Base-by-base conservation (phyloP, 1,140 invertebrate species). In the Campodea augens region DNA sequence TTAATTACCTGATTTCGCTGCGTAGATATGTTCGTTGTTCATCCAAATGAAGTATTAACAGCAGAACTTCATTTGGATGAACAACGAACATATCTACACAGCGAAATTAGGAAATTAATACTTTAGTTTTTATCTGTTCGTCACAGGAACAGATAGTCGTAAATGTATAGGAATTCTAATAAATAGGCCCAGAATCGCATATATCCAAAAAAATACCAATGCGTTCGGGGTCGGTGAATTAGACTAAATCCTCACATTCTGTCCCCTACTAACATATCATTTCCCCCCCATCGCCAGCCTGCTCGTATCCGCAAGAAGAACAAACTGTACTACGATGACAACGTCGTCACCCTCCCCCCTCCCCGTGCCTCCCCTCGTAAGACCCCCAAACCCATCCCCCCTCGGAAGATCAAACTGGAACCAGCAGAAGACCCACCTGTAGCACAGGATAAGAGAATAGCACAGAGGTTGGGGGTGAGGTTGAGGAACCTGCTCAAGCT, bases 401-500 rank as follows among this genome's bases (percentile, higher is more conserved):
- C 36, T 5, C 7, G 25, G 10, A 49, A 49, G 23, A 27, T 40
- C 3, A 32, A 41, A 20, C 44, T 46, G 12, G 44, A 51, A 41
- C 12, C 45, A 18, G 41, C 51, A 20, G 49, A 51, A 36, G 49
- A 52, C 22, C 24, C 15, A 21, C 18, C 21, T 41, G n/a, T 10
- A 44, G 75, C 74, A 20, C 74, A 74, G 13, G 84, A 78, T 64
- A 70, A 72, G 48, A 79, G 75, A 61, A 73, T 80, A 54, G 87
- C 87, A 0, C 88, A 93, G 55, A 75, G 79, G 53, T 87, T 93
- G 54, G 90, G 90, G 1, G 74, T 89, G 62, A 67, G 88, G 50
- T 65, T 98, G 29, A 72, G 90, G 53, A 98, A 98, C 68, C 70
- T 98, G n/a, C 68, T 98, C 0, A 98, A 98, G 66, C 65, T 98